Base-by-base conservation (phyloP, 2,113 vertebrate species). In the Oryzias melastigma region DNA sequence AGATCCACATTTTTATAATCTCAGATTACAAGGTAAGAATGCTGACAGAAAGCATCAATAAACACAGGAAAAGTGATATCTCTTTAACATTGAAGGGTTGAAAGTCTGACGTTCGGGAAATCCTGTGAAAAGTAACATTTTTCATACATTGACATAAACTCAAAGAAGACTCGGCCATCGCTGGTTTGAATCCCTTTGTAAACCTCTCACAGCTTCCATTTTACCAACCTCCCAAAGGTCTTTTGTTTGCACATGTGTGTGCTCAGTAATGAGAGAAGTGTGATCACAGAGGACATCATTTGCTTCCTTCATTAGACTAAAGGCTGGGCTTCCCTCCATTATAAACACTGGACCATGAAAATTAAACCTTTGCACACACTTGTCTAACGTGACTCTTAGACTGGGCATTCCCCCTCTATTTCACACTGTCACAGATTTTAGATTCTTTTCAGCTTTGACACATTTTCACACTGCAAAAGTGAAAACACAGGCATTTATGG, bases 261-360 rank as follows among this genome's bases (percentile, higher is more conserved):
- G 45, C 49, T 46, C 69, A 62, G 63, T 73, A 78, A 65, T 71
- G 47, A 57, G 66, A 69, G 58, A 29, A 68, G 68, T 64, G 62
- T 65, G 79, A 88, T 87, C 65, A 68, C 65, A 85, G 83, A 72
- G 65, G 71, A 79, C 83, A 71, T 82, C 75, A 85, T 90, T 83
- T 66, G 77, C 85, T 83, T 75, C 81, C 79, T 86, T 89, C 85
- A 88, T 90, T 89, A 90, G 73, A 71, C 76, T 80, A 73, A 83
- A 86, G 80, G 75, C 84, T 47, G 78, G 85, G 87, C 87, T 65
- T 3, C 13, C 61, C 66, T 88, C 86, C 87, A 90, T 83, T 63
- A 75, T 64, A 89, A 92, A 92, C 88, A 90, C 87, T 89, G 82
- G 75, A 40, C 62, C 67, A 75, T 88, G 88, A 83, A 89, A 91